Percentiles rank a stretch among this genome's conserved stretches.
These are phyloP conservation scores for Neomicropteryx cornuta DNA, from an alignment of 1,140 invertebrate species.

Conservation along the genomic window DNA sequence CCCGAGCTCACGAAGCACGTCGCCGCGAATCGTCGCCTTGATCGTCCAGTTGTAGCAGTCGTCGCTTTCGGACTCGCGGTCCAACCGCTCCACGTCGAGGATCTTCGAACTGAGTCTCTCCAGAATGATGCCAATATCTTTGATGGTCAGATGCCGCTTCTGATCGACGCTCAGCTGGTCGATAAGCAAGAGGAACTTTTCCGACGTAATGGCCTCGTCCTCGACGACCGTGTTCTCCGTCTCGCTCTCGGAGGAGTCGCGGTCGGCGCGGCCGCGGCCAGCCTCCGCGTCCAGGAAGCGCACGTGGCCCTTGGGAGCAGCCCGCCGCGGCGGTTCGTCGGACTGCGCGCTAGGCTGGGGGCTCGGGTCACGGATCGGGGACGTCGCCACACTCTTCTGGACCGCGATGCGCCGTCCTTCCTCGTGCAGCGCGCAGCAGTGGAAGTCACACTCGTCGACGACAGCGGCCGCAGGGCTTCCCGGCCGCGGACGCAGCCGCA, in stretches of 20 bases:
- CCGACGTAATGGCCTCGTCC: slow-evolving; percentile 76
- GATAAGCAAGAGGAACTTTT: slow-evolving; percentile 85
- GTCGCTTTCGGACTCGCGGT: slow-evolving; percentile 80
- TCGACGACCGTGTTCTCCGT: slow-evolving; percentile 86
- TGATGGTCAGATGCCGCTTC: slow-evolving; percentile 82
- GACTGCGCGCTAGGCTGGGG: slow-evolving; percentile 52
- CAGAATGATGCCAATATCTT: slow-evolving; percentile 90
- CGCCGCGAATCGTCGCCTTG: slow-evolving; percentile 83
- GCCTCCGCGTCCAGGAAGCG: slow-evolving; percentile 64
- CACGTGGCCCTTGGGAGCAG: slow-evolving; percentile 51
- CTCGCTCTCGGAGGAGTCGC: slow-evolving; percentile 83
- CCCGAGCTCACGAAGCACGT: slow-evolving; percentile 78
- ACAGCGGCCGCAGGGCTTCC: slow-evolving; percentile 43
- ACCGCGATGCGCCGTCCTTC: slow-evolving; percentile 82
- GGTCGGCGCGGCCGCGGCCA: slow-evolving; percentile 44
- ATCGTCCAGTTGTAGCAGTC: slow-evolving; percentile 93
- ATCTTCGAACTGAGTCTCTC: slow-evolving; percentile 87
- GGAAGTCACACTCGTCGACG: slow-evolving; percentile 80
- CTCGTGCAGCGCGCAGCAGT: slow-evolving; percentile 87
- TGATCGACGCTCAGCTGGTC: slow-evolving; percentile 87
- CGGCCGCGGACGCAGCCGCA: slow-evolving; percentile 51
- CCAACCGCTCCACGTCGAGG: slow-evolving; percentile 81
- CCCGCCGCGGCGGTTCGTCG: slow-evolving; percentile 40
- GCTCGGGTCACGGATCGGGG: slow-evolving; percentile 74
- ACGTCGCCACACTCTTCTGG: slow-evolving; percentile 82